Evolutionary conservation across 2,113 vertebrate species (phyloP), one percentile per base, ranked within the genome.

Genomic region (Rhipidura dahli): DNA sequence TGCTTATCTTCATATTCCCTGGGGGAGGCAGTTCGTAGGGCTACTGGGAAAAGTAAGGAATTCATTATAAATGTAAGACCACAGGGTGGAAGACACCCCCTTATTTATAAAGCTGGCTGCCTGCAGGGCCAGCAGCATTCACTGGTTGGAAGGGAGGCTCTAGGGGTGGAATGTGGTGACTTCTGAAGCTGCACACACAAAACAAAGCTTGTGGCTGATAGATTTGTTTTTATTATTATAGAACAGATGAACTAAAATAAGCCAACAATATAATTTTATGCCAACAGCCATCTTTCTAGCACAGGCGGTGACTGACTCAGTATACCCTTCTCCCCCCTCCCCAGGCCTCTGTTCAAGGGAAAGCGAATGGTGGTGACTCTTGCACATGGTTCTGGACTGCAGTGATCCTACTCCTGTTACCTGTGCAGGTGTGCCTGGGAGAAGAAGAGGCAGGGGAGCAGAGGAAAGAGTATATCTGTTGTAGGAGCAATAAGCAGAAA

Each of bases 151-250:
- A 92, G 15, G 18, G 54, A 79, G 57, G 45, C 61, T 53, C 10
- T 6, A 50, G 6, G 33, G 30, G 31, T 64, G n/a, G 18, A 24
- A 26, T 45, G 31, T 76, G 75, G 19, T 39, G 60, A 77, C 12
- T 72, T 86, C 8, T 64, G 90, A 66, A 35, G 44, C 83, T 95
- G 79, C 70, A 91, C 84, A 92, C 70, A 95, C 68, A 82, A 75
- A 85, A 22, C 83, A 82, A 92, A 96, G 71, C 96, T 96, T 91
- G 73, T 83, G 94, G 94, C 96, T 95, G 97, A 98, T 98, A 98
- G 97, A 97, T 91, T 97, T 97, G 93, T 95, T 96, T 98, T 98
- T 98, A 98, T 98, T 98, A 97, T 96, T 95, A 97, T 97, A 98
- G 97, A 97, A 98, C 98, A 98, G 97, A 98, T 96, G 97, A 97